phyloP scores from a whole-genome alignment of 1,140 invertebrate genomes.

The Drosophila nigromelanica region DNA sequence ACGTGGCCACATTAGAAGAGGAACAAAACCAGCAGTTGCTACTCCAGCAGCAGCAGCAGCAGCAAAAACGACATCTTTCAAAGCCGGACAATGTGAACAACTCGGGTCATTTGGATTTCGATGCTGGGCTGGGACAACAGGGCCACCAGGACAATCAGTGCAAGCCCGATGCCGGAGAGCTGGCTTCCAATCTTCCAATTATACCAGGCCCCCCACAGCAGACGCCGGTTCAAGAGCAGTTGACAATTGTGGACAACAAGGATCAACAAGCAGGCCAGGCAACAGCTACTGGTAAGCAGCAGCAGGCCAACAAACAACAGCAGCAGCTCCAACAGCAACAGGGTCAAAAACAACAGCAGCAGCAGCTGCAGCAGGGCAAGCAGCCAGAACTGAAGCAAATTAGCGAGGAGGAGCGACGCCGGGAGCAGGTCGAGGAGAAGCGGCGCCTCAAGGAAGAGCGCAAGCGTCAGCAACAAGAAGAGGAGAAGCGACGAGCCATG shows the following conservation, averaged over 20 bases:
- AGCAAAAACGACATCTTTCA: background rate
- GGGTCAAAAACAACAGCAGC: conserved; percentile 64
- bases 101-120: conserved; percentile 9
- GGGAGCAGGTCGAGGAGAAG: conserved; percentile 63
- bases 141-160: conserved; percentile 54
- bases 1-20: conserved; percentile 50
- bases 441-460: conserved; percentile 80
- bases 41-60: conserved; percentile 84
- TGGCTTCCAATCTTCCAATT: background rate
- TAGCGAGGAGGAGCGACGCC: conserved; percentile 57
- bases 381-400: conserved; percentile 26
- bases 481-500: conserved; percentile 84
- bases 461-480: conserved; percentile 85
- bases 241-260: background rate
- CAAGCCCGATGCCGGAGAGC: conserved; percentile 48
- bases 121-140: conserved; percentile 1
- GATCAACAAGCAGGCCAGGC: conserved; percentile 1
- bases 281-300: background rate
- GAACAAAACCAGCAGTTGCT: conserved; percentile 84
- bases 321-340: conserved; percentile 28
- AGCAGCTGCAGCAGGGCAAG: conserved; percentile 4
- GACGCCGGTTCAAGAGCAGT: background rate
- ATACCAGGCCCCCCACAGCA: background rate
- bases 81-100: conserved; percentile 79
- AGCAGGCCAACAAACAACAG: conserved; percentile 19